phyloP scores from a whole-genome alignment of 2,113 vertebrate species.

The Thunnus thynnus region DNA sequence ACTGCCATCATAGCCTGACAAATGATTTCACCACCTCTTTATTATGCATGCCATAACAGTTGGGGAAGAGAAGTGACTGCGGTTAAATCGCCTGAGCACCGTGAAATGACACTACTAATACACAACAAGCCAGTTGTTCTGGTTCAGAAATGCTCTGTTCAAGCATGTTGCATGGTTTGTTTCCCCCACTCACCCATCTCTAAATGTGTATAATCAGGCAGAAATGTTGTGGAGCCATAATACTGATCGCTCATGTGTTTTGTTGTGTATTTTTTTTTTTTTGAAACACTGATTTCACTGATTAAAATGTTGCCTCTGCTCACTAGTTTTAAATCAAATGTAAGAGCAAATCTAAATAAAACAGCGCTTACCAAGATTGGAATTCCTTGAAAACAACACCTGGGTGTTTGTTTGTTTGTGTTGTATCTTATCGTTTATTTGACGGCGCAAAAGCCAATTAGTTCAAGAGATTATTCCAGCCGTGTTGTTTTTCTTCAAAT shows the following conservation, averaged over 20 bases:
- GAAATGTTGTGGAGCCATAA: slow-evolving; percentile 30
- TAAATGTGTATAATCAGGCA: slow-evolving; percentile 55
- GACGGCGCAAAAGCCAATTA: background rate
- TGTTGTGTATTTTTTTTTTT: background rate
- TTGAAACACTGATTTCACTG: background rate
- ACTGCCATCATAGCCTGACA: slow-evolving; percentile 68
- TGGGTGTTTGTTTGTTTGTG: too few relatives aligned
- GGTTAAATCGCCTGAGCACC: slow-evolving; percentile 69
- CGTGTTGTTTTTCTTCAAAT: too few relatives aligned
- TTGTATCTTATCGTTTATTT: background rate
- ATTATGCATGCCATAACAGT: slow-evolving; percentile 67
- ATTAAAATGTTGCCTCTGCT: background rate
- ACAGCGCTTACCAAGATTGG: too few relatives aligned
- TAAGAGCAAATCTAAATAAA: background rate
- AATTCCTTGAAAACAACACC: background rate
- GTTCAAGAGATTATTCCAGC: background rate
- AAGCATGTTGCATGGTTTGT: slow-evolving; percentile 54
- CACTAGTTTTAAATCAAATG: background rate
- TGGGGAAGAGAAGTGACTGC: slow-evolving; percentile 47
- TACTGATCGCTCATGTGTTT: background rate
- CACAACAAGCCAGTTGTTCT: slow-evolving; percentile 48
- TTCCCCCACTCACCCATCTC: slow-evolving; percentile 21
- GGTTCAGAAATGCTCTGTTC: slow-evolving; percentile 60
- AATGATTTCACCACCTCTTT: slow-evolving; percentile 68
- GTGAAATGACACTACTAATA: slow-evolving; percentile 76